Evolutionary conservation across 2,888 invertebrate genomes (phyloP).

Genomic region (Yponomeuta sedellus): DNA sequence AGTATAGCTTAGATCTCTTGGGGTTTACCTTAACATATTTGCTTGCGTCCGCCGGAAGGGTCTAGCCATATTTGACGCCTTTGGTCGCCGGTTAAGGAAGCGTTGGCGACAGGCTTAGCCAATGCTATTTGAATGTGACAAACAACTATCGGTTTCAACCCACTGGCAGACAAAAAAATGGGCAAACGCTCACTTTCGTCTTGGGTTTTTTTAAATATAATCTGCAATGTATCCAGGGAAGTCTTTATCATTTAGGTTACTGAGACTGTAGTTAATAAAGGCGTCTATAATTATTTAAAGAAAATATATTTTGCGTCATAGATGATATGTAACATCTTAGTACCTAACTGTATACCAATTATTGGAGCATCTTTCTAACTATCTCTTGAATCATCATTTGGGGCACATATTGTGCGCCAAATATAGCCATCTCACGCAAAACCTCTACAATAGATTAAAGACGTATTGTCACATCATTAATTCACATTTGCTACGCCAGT

Average conservation of each 20-base stretch:
- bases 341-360: no score
- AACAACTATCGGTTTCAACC: slow-evolving; percentile 38
- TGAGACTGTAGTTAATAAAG: no score
- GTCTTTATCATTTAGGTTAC: no score
- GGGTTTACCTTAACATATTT: slow-evolving; percentile 21
- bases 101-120: slow-evolving; percentile 43
- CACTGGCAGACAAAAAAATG: slow-evolving; percentile 28
- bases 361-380: no score
- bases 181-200: slow-evolving; percentile 14
- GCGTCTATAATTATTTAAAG: no score
- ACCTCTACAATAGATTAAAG: neutral
- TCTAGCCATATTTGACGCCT: slow-evolving; percentile 39
- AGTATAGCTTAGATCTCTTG: neutral
- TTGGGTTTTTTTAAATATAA: neutral
- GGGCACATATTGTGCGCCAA: neutral
- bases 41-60: slow-evolving; percentile 54
- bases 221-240: no score
- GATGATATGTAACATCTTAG: no score
- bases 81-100: slow-evolving; percentile 36
- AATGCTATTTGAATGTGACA: slow-evolving; percentile 32
- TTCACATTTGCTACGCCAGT: slow-evolving; percentile 11
- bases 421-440: neutral
- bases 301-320: no score
- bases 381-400: neutral
- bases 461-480: slow-evolving; percentile 10